Evolutionary conservation across 2,888 invertebrate genomes (phyloP).

Genomic region (Dynastes maya): DNA sequence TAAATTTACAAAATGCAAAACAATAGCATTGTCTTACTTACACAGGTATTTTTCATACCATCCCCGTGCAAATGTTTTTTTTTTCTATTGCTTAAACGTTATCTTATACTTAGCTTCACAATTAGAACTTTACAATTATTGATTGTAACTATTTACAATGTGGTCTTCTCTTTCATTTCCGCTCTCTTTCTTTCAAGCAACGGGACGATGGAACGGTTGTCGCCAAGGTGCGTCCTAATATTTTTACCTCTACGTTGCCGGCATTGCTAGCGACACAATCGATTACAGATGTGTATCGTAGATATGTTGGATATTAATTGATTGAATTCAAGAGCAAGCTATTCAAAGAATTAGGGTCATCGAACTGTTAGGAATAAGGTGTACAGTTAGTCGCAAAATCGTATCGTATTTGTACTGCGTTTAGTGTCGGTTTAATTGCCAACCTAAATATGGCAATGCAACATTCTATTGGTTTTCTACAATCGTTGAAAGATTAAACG

Average conservation of each 20-base stretch:
- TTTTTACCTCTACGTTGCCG: slow-evolving; percentile 15
- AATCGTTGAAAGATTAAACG: no score
- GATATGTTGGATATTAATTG: slow-evolving; percentile 33
- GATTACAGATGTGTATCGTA: slow-evolving; percentile 23
- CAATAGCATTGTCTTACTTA: no score
- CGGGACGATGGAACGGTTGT: not conserved
- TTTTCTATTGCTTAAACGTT: no score
- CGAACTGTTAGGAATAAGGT: slow-evolving; percentile 13
- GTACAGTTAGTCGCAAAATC: slow-evolving; percentile 14
- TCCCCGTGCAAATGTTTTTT: no score
- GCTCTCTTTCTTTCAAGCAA: not conserved
- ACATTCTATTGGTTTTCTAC: no score
- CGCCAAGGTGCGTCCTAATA: slow-evolving; percentile 23
- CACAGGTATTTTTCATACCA: no score
- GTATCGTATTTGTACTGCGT: not conserved
- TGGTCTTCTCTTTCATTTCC: no score
- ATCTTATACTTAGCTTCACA: no score
- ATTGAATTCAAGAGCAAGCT: slow-evolving; percentile 29
- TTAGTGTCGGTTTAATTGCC: slow-evolving; percentile 11
- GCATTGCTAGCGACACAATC: not conserved
- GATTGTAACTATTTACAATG: no score
- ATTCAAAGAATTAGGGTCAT: slow-evolving; percentile 32
- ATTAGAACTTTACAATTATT: no score
- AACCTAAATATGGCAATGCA: not conserved
- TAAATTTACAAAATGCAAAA: no score